Evolutionary conservation across 2,797 vertebrate genomes (phyloP).

Genomic region (Salarias fasciatus): DNA sequence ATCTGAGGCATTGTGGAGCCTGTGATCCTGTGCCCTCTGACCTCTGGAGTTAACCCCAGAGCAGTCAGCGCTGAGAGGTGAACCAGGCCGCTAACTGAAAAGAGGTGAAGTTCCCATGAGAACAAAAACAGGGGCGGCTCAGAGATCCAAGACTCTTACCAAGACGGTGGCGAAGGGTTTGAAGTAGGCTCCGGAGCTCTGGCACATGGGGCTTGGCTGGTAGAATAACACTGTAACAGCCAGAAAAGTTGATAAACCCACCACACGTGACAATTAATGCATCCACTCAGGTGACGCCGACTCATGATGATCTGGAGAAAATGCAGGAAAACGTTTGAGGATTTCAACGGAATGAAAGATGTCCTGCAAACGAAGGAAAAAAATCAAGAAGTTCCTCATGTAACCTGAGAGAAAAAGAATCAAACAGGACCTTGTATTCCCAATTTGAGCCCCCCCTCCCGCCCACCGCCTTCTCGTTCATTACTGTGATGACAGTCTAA

Average conservation of each 20-base stretch:
- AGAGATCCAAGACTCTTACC: conserved; percentile 54
- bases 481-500: conserved; percentile 76
- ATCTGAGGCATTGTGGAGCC: conserved; percentile 83
- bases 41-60: conserved; percentile 80
- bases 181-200: conserved; percentile 33
- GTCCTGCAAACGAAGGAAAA: too few relatives aligned
- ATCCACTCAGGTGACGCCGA: too few relatives aligned
- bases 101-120: conserved; percentile 76
- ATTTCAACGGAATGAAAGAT: too few relatives aligned
- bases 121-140: conserved; percentile 50
- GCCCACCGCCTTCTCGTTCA: neutral
- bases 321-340: too few relatives aligned
- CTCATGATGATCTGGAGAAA: too few relatives aligned
- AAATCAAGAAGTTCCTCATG: neutral
- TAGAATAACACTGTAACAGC: too few relatives aligned
- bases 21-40: conserved; percentile 82
- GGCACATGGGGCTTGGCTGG: conserved; percentile 19
- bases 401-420: conserved; percentile 46
- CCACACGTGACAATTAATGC: too few relatives aligned
- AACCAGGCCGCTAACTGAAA: conserved; percentile 76
- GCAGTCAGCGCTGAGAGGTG: conserved; percentile 75
- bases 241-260: too few relatives aligned
- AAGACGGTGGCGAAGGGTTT: conserved; percentile 51
- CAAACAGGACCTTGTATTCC: conserved; percentile 38
- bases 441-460: conserved; percentile 56